Evolutionary conservation across 2,113 vertebrate species (phyloP).

Genomic region (Anser brachyrhynchus): DNA sequence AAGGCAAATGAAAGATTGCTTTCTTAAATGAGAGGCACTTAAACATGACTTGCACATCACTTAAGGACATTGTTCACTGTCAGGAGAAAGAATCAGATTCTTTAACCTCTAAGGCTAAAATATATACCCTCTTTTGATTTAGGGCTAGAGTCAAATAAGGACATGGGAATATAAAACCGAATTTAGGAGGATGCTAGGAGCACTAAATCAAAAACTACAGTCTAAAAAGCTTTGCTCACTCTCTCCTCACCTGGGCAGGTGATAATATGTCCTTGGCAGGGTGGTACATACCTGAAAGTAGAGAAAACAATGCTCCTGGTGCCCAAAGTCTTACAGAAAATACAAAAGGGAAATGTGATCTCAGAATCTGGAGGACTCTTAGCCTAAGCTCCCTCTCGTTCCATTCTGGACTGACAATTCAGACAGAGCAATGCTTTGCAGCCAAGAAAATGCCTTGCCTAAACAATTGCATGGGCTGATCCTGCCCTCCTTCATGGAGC

Average conservation of each 20-base stretch:
- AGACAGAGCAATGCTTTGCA: not conserved
- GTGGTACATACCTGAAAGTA: not conserved
- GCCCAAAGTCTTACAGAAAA: not conserved
- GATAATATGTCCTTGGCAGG: not conserved
- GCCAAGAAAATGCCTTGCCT: not conserved
- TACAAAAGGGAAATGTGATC: not conserved
- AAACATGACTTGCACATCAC: not conserved
- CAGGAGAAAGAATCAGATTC: not conserved
- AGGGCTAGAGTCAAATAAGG: not conserved
- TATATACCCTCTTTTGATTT: not conserved
- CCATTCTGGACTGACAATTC: not conserved
- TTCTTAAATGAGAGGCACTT: not conserved
- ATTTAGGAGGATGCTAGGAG: not conserved
- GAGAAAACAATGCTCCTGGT: not conserved
- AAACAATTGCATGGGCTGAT: not conserved
- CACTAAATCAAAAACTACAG: not conserved
- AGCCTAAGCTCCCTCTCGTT: not conserved
- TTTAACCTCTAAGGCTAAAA: not conserved
- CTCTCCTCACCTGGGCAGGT: rapidly evolving
- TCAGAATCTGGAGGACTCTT: not conserved
- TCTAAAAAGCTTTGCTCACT: not conserved
- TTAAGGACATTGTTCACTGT: not conserved
- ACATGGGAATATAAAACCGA: not conserved
- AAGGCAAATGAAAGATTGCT: not conserved
- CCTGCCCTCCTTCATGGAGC: not conserved